These are phyloP conservation scores for Fulica atra DNA, from an alignment of 2,113 vertebrate species.

Conservation along the genomic window DNA sequence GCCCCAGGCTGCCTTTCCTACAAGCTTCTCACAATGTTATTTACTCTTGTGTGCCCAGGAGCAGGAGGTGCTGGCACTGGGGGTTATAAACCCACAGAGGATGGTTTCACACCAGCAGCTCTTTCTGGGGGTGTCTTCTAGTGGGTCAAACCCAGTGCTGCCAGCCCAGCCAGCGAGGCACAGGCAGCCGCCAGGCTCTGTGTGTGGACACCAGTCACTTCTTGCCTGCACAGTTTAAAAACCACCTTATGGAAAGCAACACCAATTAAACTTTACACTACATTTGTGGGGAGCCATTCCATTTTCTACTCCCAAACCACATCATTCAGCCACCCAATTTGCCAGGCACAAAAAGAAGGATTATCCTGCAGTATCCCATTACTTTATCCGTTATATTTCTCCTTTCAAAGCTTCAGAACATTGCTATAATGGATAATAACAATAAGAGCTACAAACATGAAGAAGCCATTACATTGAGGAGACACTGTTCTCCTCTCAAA, in stretches of 20 bases:
- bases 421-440: conserved; percentile 57
- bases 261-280: conserved; percentile 42
- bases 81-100: fast-evolving
- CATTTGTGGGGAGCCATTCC: conserved; percentile 50
- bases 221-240: neutral
- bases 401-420: conserved; percentile 34
- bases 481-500: neutral
- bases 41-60: neutral
- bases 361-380: conserved; percentile 34
- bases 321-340: conserved; percentile 65
- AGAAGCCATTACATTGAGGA: conserved; percentile 39
- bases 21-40: fast-evolving
- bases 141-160: neutral
- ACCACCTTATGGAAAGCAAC: neutral
- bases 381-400: conserved; percentile 20
- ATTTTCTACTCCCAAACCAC: conserved; percentile 17
- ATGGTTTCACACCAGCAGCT: neutral
- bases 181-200: fast-evolving
- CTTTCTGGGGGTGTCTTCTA: neutral
- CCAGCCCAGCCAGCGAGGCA: neutral
- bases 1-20: neutral
- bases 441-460: conserved; percentile 57
- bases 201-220: neutral
- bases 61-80: neutral
- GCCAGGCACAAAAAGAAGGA: conserved; percentile 36